A percentile compares a stretch with the other conserved stretches of the same genome.
These are phyloP conservation scores for Troides oblongomaculatus DNA, from an alignment of 2,888 invertebrate genomes.

Conservation along the genomic window DNA sequence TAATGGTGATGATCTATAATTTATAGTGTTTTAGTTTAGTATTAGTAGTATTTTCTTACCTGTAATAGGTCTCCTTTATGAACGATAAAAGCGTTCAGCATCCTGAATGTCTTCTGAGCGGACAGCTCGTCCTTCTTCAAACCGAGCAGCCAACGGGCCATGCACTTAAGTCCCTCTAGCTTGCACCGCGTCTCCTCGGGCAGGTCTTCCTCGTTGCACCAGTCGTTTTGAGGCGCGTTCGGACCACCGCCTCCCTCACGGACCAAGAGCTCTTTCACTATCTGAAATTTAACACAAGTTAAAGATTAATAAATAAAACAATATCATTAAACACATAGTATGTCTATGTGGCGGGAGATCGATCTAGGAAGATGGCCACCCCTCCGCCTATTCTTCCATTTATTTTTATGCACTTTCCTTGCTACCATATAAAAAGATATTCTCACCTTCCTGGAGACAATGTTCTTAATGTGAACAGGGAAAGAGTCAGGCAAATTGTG, in stretches of 20 bases:
- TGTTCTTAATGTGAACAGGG: slow-evolving; percentile 94
- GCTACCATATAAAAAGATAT: neutral
- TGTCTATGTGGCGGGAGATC: too few relatives aligned
- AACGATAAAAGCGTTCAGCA: slow-evolving; percentile 95
- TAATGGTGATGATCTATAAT: too few relatives aligned
- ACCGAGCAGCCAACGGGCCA: slow-evolving; percentile 97
- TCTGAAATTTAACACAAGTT: slow-evolving; percentile 66
- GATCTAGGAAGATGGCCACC: too few relatives aligned
- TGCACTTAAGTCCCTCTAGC: slow-evolving; percentile 96
- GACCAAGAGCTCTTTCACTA: slow-evolving; percentile 96
- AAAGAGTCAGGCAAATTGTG: slow-evolving; percentile 94
- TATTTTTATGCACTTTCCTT: neutral
- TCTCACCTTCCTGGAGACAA: slow-evolving; percentile 91
- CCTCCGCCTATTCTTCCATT: too few relatives aligned
- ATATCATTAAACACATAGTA: too few relatives aligned
- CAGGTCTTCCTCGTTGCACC: slow-evolving; percentile 92
- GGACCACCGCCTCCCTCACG: slow-evolving; percentile 84
- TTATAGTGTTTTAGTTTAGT: neutral
- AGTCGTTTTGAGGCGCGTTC: slow-evolving; percentile 79
- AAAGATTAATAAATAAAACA: too few relatives aligned
- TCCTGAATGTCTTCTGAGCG: slow-evolving; percentile 95
- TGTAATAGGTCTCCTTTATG: slow-evolving; percentile 93
- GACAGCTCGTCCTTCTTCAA: slow-evolving; percentile 92
- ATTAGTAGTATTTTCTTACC: slow-evolving; percentile 42
- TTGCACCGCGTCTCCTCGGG: slow-evolving; percentile 96